Conservation (phyloP, 2,113 vertebrate genomes). For the Urocitellus parryii region DNA sequence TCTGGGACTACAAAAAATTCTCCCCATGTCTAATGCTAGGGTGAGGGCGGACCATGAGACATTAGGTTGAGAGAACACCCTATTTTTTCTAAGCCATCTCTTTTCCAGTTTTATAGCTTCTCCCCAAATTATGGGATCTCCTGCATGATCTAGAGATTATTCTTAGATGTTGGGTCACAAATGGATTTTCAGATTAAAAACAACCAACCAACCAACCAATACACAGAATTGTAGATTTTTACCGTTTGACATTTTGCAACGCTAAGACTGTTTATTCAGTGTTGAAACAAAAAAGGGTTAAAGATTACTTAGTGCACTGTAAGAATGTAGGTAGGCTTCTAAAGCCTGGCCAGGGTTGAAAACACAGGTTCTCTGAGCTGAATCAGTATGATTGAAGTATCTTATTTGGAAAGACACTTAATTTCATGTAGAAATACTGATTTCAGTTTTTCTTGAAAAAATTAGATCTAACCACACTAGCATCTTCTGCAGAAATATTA, state of each 20-base stretch:
- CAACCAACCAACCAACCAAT: background rate
- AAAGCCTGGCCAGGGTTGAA: background rate
- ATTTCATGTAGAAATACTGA: constrained; percentile 41
- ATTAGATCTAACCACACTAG: background rate
- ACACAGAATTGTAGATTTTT: background rate
- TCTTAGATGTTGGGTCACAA: background rate
- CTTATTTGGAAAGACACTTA: constrained; percentile 19
- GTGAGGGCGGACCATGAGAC: fast-evolving
- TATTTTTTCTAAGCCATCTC: constrained; percentile 38
- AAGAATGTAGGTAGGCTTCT: background rate
- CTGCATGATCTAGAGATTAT: constrained; percentile 25
- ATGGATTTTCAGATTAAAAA: background rate
- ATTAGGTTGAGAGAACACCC: background rate
- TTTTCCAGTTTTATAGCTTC: background rate
- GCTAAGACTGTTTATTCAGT: constrained; percentile 16
- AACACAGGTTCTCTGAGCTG: background rate
- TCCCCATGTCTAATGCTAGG: background rate
- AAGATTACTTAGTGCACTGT: background rate
- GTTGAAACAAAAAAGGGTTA: background rate
- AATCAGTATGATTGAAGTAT: background rate
- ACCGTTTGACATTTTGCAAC: constrained; percentile 28
- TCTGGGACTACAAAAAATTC: constrained; percentile 45
- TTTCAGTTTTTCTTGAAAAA: constrained; percentile 55
- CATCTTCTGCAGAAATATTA: constrained; percentile 28
- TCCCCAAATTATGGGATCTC: background rate